Percentiles rank a stretch among this genome's conserved stretches.
These are phyloP conservation scores for Hippopotamyrus pictus DNA, from an alignment of 2,797 vertebrate genomes.

Conservation along the genomic window DNA sequence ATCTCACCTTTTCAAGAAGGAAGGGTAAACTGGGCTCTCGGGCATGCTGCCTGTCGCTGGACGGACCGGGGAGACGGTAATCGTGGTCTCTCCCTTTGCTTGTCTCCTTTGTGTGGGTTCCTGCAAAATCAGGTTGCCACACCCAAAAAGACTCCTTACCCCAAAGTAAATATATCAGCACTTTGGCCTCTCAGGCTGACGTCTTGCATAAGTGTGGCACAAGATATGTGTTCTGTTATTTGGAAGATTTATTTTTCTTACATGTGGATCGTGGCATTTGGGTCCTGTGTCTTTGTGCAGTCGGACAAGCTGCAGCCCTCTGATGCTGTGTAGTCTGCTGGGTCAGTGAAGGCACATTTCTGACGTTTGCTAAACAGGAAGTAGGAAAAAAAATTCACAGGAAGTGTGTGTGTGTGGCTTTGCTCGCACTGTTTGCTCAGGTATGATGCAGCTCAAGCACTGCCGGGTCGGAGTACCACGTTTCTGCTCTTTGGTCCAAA, in stretches of 20 bases:
- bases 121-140: neutral
- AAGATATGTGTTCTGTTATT: neutral
- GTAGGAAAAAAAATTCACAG: neutral
- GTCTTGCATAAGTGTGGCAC: neutral
- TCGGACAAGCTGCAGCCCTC: neutral
- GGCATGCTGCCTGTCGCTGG: slow-evolving; percentile 36
- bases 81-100: slow-evolving; percentile 16
- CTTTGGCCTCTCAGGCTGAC: neutral
- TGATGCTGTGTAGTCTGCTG: neutral
- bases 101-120: slow-evolving; percentile 26
- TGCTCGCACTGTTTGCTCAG: neutral
- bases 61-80: slow-evolving; percentile 20
- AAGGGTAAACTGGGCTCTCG: slow-evolving; percentile 39
- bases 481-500: neutral
- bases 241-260: neutral
- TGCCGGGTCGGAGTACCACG: neutral
- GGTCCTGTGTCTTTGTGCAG: neutral
- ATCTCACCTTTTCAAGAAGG: neutral
- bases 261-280: neutral
- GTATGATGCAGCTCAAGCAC: neutral
- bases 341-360: neutral
- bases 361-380: neutral
- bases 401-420: neutral
- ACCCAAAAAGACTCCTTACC: neutral
- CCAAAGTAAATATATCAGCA: neutral